Evolutionary conservation across 1,140 invertebrate genomes (phyloP).

Genomic region (Philotrypesis tridentata): DNA sequence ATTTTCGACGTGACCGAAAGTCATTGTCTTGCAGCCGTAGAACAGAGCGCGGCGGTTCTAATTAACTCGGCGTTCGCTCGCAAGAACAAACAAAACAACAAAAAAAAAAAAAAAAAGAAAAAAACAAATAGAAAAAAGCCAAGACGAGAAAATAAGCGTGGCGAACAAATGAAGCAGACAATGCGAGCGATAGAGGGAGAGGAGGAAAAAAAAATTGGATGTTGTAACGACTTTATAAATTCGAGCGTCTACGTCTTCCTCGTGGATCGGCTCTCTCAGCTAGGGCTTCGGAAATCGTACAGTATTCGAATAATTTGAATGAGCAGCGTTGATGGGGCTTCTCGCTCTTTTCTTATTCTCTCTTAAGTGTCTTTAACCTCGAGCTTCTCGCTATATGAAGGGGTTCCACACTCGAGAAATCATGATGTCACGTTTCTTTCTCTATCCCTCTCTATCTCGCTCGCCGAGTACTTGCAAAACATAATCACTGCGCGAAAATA

Average conservation of each 20-base stretch:
- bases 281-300: slow-evolving; percentile 71
- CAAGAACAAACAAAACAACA: background rate
- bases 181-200: background rate
- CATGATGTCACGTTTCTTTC: background rate
- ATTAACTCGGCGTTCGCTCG: background rate
- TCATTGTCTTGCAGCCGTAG: background rate
- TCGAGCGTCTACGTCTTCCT: slow-evolving; percentile 53
- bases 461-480: background rate
- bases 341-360: background rate
- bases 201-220: slow-evolving; percentile 39
- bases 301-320: slow-evolving; percentile 68
- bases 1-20: background rate
- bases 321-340: slow-evolving; percentile 15
- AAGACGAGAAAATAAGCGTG: too few relatives aligned
- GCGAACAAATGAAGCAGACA: background rate
- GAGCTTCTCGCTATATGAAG: too few relatives aligned
- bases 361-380: slow-evolving; percentile 31
- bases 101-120: background rate
- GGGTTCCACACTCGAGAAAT: background rate
- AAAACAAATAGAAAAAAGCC: background rate
- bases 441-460: background rate
- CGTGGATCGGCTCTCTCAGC: slow-evolving; percentile 50
- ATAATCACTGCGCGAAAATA: background rate
- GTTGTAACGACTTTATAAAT: slow-evolving; percentile 64
- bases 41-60: background rate